Conservation (phyloP, 1,140 invertebrate genomes). For the Nasonia vitripennis region DNA sequence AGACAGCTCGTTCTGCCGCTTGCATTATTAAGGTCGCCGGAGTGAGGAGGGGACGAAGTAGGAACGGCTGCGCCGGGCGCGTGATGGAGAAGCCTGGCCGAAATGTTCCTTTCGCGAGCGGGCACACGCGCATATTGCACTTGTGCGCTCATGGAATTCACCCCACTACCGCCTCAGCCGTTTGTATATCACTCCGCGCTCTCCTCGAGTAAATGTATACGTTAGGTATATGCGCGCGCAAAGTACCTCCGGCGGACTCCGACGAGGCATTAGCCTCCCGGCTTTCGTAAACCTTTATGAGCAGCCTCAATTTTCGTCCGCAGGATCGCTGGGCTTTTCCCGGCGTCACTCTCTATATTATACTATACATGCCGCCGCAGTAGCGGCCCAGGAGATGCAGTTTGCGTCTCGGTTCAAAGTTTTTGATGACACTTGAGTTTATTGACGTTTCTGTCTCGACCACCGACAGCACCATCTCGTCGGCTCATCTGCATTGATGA, state of each 20-base stretch:
- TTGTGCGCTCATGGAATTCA: neutral
- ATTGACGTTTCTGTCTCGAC: too few relatives aligned
- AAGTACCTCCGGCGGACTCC: neutral
- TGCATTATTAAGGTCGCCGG: constrained; percentile 42
- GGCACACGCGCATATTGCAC: neutral
- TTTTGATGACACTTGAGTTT: too few relatives aligned
- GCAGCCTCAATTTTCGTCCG: constrained; percentile 4
- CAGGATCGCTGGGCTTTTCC: neutral
- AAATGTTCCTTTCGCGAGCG: neutral
- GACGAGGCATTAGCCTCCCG: constrained; percentile 6
- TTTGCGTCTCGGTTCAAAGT: too few relatives aligned
- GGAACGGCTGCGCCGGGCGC: neutral
- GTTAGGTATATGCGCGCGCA: neutral
- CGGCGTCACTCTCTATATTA: too few relatives aligned
- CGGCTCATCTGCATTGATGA: too few relatives aligned
- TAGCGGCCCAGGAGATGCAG: too few relatives aligned
- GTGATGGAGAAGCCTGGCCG: constrained; percentile 9
- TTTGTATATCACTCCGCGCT: neutral
- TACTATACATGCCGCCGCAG: too few relatives aligned
- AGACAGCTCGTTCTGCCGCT: neutral
- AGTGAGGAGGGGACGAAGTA: neutral
- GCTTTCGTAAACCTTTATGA: constrained; percentile 18
- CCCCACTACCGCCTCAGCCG: neutral
- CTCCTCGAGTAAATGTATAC: neutral
- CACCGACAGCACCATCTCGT: too few relatives aligned